Base-by-base conservation (phyloP, 2,797 vertebrate genomes). In the Dromococcyx pavoninus region DNA sequence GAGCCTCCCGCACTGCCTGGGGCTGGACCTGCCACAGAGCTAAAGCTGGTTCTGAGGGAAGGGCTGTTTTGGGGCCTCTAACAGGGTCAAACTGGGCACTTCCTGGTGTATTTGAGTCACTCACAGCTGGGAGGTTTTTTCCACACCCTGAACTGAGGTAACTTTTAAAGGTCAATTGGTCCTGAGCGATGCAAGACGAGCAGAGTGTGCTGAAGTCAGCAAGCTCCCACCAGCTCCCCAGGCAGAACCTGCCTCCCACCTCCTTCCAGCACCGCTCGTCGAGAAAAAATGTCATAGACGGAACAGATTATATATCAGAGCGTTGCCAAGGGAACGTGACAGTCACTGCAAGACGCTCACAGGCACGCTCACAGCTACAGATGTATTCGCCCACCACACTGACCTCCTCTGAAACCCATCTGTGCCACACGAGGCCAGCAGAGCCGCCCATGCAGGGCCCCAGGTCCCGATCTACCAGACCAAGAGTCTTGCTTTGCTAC, bases 281-380 rank as follows among this genome's bases (percentile, higher is more conserved):
- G 6, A 75, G 88, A 56, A 81, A 54, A 64, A 87, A 88, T 43
- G 80, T 54, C 91, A 69, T n/a, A 93, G 92, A 90, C 93, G 43
- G 88, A 91, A 46, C 81, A 95, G 94, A 84, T 78, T 39, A 82
- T 32, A 25, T 48, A 41, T 58, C 9, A 39, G 79, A 79, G 61
- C 75, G 95, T 93, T 93, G 95, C 86, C 95, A 93, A 94, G 95
- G 93, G 91, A 95, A 94, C 86, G 22, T 86, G 94, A 78, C 72
- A 95, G 88, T 18, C 82, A 6, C 77, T 35, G 93, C 91, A 62
- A 94, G 93, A 70, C 2, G 3, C 58, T 71, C 71, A 13, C 71
- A 32, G 70, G 71, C 92, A 69, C 64, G 5, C 17, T n/a, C 81
- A 35, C 2, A 35, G 57, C 72, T 50, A 3, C 2, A 2, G 2